Evolutionary conservation across 2,797 vertebrate genomes (phyloP), one percentile per base, ranked within the genome.

Genomic region (Myripristis jacobus): DNA sequence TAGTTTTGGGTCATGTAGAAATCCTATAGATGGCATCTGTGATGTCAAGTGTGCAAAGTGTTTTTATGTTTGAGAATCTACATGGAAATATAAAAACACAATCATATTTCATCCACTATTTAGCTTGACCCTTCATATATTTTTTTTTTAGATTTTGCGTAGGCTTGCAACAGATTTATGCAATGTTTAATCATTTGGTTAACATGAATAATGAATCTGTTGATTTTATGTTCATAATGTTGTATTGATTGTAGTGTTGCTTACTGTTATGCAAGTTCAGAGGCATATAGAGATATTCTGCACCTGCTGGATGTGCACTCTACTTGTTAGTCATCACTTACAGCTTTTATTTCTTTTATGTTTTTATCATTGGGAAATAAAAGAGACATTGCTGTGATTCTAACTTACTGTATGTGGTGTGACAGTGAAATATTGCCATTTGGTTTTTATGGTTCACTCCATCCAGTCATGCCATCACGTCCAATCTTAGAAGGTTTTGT

Each of bases 1-100:
- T 75, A 63, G 31, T 70, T 66, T 16, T 61, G 19, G 21, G 13
- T 80, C 63, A 5, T 62, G 64, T 59, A 65, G 38, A 62, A 50
- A 53, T 62, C 2, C 36, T 24, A 51, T 58, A 19, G 24, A 38
- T 76, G 58, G 44, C 81, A 62, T 89, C 81, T 84, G 77, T 89
- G 81, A 90, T 86, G 80, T 86, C 73, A 44, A 16, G 18, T 25
- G 66, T 53, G 53, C 25, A 61, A 58, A 3, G 16, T 76, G 50
- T 34, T 44, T 68, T 48, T 50, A 55, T 51, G 3, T 29, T 12
- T 22, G 2, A 44, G 46, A 47, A 12, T 3, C 21, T 12, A 34
- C 29, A 34, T 8, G 9, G 52, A 8, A 36, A 38, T 3, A 38
- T 13, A 36, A 36, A 10, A 36, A 36, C 4, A 29, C 27, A 29